Evolutionary conservation across 37 sponge, comb jelly and placozoan species (phyloP).

Genomic region (Lycopodina hypogea): DNA sequence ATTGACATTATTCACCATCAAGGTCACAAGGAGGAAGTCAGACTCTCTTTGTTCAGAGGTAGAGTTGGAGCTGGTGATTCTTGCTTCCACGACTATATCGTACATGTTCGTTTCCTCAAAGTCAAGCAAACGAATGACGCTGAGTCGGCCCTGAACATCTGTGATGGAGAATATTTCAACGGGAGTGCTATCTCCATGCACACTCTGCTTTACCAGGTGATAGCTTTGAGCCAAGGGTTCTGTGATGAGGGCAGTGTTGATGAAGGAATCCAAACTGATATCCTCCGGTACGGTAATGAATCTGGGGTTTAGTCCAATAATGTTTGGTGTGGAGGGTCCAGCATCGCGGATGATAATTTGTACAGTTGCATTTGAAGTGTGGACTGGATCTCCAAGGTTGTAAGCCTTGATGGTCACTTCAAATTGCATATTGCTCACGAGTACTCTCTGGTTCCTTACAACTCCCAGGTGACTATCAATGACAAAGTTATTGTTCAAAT

Average conservation of each 20-base stretch:
- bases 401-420: constrained; percentile 14
- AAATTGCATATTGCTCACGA: constrained; percentile 9
- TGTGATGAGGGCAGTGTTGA: neutral
- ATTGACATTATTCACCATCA: constrained; percentile 45
- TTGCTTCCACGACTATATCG: constrained; percentile 39
- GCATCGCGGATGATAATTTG: constrained; percentile 8
- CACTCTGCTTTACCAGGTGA: constrained; percentile 19
- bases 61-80: neutral
- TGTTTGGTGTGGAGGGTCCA: neutral
- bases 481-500: constrained; percentile 9
- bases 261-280: too few relatives aligned
- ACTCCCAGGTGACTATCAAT: constrained; percentile 49
- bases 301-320: neutral
- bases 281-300: neutral
- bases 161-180: constrained; percentile 17
- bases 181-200: neutral
- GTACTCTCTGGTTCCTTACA: constrained; percentile 34
- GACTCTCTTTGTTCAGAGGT: constrained; percentile 11
- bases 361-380: constrained; percentile 9
- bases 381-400: constrained; percentile 32
- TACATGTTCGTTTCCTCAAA: constrained; percentile 31
- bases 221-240: constrained; percentile 11
- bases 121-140: constrained; percentile 21
- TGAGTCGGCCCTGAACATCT: constrained; percentile 3
- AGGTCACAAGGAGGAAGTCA: constrained; percentile 19